phyloP scores from a whole-genome alignment of 2,797 vertebrate species.

The Poeciliopsis presidionis region DNA sequence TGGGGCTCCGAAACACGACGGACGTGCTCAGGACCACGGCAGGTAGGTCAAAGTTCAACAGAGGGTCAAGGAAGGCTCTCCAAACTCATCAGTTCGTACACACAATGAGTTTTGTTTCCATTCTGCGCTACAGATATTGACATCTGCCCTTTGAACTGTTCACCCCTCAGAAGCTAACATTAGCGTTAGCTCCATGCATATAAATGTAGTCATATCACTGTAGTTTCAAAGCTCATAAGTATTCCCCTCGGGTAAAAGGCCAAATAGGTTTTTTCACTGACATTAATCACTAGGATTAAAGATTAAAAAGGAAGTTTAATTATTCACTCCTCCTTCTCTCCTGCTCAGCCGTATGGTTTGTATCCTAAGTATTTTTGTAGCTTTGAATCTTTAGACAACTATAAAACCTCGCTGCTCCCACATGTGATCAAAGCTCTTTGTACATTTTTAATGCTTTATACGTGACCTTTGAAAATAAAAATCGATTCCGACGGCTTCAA shows the following conservation, averaged over 20 bases:
- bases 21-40: conserved; percentile 90
- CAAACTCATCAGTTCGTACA: too few relatives aligned
- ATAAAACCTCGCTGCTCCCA: neutral
- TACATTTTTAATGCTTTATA: conserved; percentile 36
- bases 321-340: conserved; percentile 58
- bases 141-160: neutral
- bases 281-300: conserved; percentile 76
- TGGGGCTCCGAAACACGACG: conserved; percentile 93
- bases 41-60: conserved; percentile 73
- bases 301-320: conserved; percentile 74
- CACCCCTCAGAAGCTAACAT: conserved; percentile 15
- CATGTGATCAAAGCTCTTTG: conserved; percentile 4
- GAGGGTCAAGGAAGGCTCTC: neutral
- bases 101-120: neutral
- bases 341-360: conserved; percentile 12
- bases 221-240: conserved; percentile 51
- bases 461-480: conserved; percentile 18
- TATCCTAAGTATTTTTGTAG: conserved; percentile 20
- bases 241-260: conserved; percentile 59
- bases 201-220: conserved; percentile 53
- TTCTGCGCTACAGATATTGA: neutral
- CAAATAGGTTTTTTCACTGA: conserved; percentile 66
- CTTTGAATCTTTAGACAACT: neutral
- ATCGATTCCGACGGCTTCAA: conserved; percentile 17
- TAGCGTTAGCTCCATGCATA: conserved; percentile 24